These are phyloP conservation scores for Astropecten irregularis DNA, from an alignment of 53 echinoderm and acorn worm species.

Conservation along the genomic window DNA sequence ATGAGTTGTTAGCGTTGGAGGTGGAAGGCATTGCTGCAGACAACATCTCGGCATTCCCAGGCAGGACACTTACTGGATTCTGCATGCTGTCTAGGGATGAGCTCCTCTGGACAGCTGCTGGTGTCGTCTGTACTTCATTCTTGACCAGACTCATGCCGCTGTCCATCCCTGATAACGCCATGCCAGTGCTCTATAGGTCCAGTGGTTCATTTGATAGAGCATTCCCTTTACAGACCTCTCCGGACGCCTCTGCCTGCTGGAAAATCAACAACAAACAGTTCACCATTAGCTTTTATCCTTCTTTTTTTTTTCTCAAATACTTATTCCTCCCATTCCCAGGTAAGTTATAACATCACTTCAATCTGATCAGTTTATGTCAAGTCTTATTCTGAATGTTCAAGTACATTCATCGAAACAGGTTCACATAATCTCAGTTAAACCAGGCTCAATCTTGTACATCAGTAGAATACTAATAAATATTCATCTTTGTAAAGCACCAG, in stretches of 20 bases:
- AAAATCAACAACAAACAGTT: neutral
- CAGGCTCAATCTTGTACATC: no score
- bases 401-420: no score
- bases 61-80: constrained; percentile 58
- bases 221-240: neutral
- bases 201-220: constrained; percentile 18
- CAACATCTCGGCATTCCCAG: constrained; percentile 34
- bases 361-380: no score
- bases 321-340: no score
- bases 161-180: constrained; percentile 50
- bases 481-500: no score
- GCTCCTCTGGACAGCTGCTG: constrained; percentile 84
- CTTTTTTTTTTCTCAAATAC: neutral
- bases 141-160: constrained; percentile 25
- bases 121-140: constrained; percentile 24
- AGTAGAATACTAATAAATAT: no score
- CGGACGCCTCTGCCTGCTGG: constrained; percentile 22
- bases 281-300: neutral
- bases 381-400: no score
- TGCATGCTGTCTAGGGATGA: constrained; percentile 89
- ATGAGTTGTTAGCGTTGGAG: constrained; percentile 69
- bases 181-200: constrained; percentile 9
- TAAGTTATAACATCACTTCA: no score
- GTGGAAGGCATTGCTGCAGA: constrained; percentile 15
- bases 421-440: no score